Evolutionary conservation across 2,888 invertebrate species (phyloP), one percentile per base, ranked within the genome.

Genomic region (Drosophila helvetica): DNA sequence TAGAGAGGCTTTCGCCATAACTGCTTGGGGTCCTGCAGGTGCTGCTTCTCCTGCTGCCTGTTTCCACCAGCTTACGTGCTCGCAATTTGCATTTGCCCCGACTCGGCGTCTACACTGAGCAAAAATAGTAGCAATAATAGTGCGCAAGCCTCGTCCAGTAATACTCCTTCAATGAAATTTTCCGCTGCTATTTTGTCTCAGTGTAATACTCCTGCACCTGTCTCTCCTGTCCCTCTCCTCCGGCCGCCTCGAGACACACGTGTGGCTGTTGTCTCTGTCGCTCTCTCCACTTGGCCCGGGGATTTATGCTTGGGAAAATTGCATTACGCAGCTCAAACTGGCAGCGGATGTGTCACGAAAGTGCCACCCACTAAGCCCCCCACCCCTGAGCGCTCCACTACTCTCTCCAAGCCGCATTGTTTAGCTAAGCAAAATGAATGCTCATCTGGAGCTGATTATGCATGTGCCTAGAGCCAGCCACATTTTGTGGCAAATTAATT

Each of bases 401-500:
- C 1, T 17, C 22, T 19, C 27, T 25, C 18, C n/a, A 63, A 19
- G 45, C 55, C 18, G 50, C 47, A 52, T 47, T 51, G 54, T 33
- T 56, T 22, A 50, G 57, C 59, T 38, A 15, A 15, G 38, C 38
- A 38, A 38, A 38, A 38, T n/a, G 38, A 38, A 38, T 38, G 38
- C 38, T 61, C 56, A 62, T 71, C 53, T 56, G 57, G 18, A 58
- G 66, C 87, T 81, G 86, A 82, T 82, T 88, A 87, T 83, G 71
- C 63, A 72, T 65, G 64, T 64, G 67, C 63, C 65, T 80, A 30
- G 54, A 54, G 70, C 71, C 64, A 48, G 73, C 76, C 68, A 79
- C 79, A 82, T 82, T 84, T 85, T 86, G 88, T 81, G 75, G 89
- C 77, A 89, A 87, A 85, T 85, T 85, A 85, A 85, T 89, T 89